phyloP scores from a whole-genome alignment of 2,113 vertebrate genomes.

The Colistium nudipinnis region DNA sequence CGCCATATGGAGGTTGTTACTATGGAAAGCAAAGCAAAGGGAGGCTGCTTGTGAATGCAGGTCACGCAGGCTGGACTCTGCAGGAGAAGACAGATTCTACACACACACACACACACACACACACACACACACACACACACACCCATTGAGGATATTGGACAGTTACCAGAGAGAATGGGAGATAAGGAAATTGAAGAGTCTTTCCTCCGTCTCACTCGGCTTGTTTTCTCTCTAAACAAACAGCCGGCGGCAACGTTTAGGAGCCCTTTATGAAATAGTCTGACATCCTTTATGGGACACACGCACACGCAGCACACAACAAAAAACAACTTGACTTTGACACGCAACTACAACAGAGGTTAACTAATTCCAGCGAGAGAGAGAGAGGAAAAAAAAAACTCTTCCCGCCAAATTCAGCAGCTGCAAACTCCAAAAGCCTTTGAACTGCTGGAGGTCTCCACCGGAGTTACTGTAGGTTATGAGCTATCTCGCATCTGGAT shows the following conservation, averaged over 20 bases:
- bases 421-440: conserved; percentile 46
- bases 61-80: conserved; percentile 57
- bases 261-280: conserved; percentile 66
- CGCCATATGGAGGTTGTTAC: conserved; percentile 77
- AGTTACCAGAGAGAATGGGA: conserved; percentile 71
- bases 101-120: conserved; percentile 12
- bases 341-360: conserved; percentile 31
- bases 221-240: conserved; percentile 77
- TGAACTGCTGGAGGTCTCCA: conserved; percentile 55
- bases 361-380: conserved; percentile 50
- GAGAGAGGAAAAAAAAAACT: no score
- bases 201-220: conserved; percentile 68
- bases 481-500: conserved; percentile 66
- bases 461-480: conserved; percentile 43
- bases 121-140: conserved; percentile 14
- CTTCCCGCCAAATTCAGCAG: conserved; percentile 57
- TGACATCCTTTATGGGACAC: conserved; percentile 45
- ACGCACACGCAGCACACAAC: conserved; percentile 17
- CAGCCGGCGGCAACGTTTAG: conserved; percentile 52
- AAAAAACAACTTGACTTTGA: conserved; percentile 7
- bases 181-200: conserved; percentile 79
- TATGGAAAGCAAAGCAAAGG: conserved; percentile 62
- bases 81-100: conserved; percentile 30
- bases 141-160: conserved; percentile 70
- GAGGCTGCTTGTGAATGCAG: conserved; percentile 62